A percentile compares a stretch with the other conserved stretches of the same genome.
Evolutionary conservation across 2,888 invertebrate species (phyloP).

Genomic region (Acleris literana): DNA sequence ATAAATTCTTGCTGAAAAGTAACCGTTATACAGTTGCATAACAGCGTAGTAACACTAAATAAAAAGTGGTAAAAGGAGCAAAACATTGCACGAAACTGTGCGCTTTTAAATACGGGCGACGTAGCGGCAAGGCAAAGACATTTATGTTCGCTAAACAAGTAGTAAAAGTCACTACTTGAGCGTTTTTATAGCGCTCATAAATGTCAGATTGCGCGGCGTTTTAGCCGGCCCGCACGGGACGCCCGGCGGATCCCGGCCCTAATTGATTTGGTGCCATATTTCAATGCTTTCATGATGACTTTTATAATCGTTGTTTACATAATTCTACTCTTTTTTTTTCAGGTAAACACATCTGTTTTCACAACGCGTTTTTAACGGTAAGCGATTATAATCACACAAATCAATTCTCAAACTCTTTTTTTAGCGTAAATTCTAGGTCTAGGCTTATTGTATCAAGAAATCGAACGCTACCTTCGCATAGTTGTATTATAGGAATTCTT

Average conservation of each 20-base stretch:
- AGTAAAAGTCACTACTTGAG: conserved; percentile 85
- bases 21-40: conserved; percentile 82
- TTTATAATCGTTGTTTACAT: conserved; percentile 51
- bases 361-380: conserved; percentile 62
- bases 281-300: conserved; percentile 51
- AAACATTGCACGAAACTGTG: conserved; percentile 79
- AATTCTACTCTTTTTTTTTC: conserved; percentile 58
- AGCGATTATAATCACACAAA: conserved; percentile 40
- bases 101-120: conserved; percentile 83
- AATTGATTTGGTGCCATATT: conserved; percentile 72
- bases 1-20: conserved; percentile 80
- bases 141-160: conserved; percentile 85
- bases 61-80: conserved; percentile 78
- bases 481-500: conserved; percentile 34
- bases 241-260: conserved; percentile 44
- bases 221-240: conserved; percentile 61
- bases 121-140: conserved; percentile 83
- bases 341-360: conserved; percentile 66
- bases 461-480: conserved; percentile 24
- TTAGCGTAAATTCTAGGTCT: conserved; percentile 10
- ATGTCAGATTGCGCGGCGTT: conserved; percentile 83
- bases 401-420: not conserved
- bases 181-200: conserved; percentile 85
- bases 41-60: conserved; percentile 80
- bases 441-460: conserved; percentile 21